Conservation (phyloP, 1,140 invertebrate genomes). For the Chionoecetes opilio region DNA sequence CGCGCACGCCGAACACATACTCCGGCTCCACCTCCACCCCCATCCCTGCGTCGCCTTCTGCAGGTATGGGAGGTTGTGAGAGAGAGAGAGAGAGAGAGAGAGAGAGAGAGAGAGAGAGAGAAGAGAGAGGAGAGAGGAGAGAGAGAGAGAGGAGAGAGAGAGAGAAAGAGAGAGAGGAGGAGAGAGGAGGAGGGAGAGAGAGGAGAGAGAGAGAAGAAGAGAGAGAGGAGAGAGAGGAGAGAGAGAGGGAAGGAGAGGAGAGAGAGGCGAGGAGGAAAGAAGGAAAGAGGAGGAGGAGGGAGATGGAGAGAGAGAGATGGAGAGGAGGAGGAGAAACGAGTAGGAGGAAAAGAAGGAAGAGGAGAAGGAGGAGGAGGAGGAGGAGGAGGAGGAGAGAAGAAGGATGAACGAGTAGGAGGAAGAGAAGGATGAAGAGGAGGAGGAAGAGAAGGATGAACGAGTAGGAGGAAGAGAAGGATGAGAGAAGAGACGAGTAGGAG, state of each 20-base stretch:
- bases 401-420: neutral
- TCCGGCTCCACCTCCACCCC: constrained; percentile 60
- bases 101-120: constrained; percentile 30
- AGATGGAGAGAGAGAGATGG: too few species aligned
- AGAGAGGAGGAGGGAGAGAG: too few species aligned
- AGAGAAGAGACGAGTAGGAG: neutral
- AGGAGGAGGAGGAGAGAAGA: neutral
- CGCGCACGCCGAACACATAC: constrained; percentile 78
- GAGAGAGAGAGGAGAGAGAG: constrained; percentile 45
- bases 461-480: neutral
- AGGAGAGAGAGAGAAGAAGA: too few species aligned
- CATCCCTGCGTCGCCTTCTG: constrained; percentile 21
- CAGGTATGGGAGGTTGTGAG: too few species aligned
- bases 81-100: neutral
- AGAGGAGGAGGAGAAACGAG: too few species aligned
- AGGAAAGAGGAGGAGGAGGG: neutral
- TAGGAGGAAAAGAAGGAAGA: neutral
- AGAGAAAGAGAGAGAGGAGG: too few species aligned
- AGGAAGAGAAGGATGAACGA: neutral
- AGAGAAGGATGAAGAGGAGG: neutral
- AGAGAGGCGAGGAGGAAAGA: neutral
- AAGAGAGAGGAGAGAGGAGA: neutral
- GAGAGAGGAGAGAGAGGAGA: too few species aligned
- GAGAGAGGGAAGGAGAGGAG: neutral
- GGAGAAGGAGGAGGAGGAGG: too few species aligned